Conservation (phyloP, 2,888 invertebrate genomes). For the Neoaliturus tenellus region DNA sequence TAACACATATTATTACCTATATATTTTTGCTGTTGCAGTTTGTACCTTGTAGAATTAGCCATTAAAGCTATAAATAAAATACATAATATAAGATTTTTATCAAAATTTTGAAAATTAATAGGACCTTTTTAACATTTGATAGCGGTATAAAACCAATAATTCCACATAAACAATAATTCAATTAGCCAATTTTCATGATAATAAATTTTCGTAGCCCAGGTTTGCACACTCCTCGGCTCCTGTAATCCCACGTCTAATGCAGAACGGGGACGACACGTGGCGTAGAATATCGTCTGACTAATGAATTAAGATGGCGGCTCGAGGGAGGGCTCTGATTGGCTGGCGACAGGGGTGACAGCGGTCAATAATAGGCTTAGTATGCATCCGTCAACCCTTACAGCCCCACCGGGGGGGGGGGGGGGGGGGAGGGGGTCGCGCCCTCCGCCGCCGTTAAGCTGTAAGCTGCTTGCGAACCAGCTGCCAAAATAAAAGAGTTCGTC, state of each 20-base stretch:
- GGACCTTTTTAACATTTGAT: no score
- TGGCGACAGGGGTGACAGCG: constrained; percentile 43
- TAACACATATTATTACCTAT: no score
- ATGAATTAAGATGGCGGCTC: constrained; percentile 39
- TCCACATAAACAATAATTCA: no score
- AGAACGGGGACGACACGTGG: constrained; percentile 2
- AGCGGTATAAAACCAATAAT: no score
- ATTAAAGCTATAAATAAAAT: no score
- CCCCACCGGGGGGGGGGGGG: neutral
- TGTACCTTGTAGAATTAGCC: no score
- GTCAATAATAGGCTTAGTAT: constrained; percentile 43
- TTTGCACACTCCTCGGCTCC: neutral
- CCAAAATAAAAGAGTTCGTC: neutral
- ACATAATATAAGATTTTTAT: no score
- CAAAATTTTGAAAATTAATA: no score
- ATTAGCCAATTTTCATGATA: no score
- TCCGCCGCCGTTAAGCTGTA: neutral
- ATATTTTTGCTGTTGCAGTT: no score
- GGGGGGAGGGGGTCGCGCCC: neutral
- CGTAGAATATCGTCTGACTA: constrained; percentile 15
- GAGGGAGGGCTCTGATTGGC: constrained; percentile 12
- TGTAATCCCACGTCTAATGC: neutral
- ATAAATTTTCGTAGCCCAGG: no score
- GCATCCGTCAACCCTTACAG: constrained; percentile 38
- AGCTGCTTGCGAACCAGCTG: constrained; percentile 6